Evolutionary conservation across 2,888 invertebrate genomes (phyloP), one percentile per base, ranked within the genome.

Genomic region (Drosophila emarginata): DNA sequence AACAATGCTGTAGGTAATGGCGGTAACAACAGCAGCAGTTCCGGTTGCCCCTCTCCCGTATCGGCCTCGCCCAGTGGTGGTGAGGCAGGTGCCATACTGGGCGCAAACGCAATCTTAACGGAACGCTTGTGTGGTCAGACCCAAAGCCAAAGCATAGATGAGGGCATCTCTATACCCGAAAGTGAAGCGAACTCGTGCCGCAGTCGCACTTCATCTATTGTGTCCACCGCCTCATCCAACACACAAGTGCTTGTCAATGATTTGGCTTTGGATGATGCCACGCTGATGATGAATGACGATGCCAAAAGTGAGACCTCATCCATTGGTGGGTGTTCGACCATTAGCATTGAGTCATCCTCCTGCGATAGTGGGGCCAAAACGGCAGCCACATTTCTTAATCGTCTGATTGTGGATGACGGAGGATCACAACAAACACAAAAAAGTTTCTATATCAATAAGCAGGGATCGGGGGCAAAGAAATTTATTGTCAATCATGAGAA

Each of bases 21-120:
- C 2, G 61, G 80, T 60, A 79, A 74, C 53, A 83, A 87, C 36
- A 87, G 88, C 69, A 82, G 79, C 71, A 82, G 82, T 74, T 91
- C 91, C 26, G 87, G 91, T 12, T 91, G 91, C 52, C 91, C 91
- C 15, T 91, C 91, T 0, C 90, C 91, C 11, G 84, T 90, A 45
- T 91, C 88, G 1, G 88, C 91, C 4, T 91, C 91, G 2, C 89
- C 92, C 4, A 88, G 87, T 62, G 79, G 89, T 60, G 73, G 63
- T 2, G 81, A 70, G 74, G 0, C 66, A 56, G 2, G 60, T 51
- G 45, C 18, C 39, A 39, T 39, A 7, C 23, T 69, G 67, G 71
- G 50, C 68, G 64, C 53, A 7, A 60, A 60, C 14, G 52, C 71
- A 23, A 45, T 78, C 26, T 37, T 78, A 73, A 71, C 87, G 58